Evolutionary conservation across 2,888 invertebrate genomes (phyloP), one percentile per base, ranked within the genome.

Genomic region (Mycogona germanica): DNA sequence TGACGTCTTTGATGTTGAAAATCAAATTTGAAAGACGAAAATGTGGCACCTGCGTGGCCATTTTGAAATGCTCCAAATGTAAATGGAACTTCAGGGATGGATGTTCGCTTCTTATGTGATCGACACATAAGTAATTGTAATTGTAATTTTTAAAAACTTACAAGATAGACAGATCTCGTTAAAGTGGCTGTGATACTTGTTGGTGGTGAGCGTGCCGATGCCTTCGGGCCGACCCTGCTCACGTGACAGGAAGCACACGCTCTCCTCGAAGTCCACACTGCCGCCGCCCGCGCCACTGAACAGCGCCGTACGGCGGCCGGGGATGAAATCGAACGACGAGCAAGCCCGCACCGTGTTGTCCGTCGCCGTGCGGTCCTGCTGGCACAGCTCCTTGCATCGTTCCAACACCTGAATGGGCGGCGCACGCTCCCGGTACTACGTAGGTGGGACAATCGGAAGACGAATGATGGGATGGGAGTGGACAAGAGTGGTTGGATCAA

Each of bases 161-260:
- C 89, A 88, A 40, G 85, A 81, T 51, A 89, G 75, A 68, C 89
- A 89, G 56, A 89, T 82, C 76, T 89, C 89, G 52, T 85, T 86
- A 67, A 88, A 89, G 67, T 89, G 88, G 3, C 88, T 86, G 64
- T 87, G 87, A 62, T 88, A 88, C 1, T 87, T 87, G 7, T 87
- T 86, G 55, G 86, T 76, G 78, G 88, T 86, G n/a, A 89, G 75
- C 59, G 82, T 84, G 32, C 88, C 89, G 44, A 87, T 84, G 38
- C 89, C 89, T 71, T 91, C 89, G 0, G 89, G 88, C 50, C 82
- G 80, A 0, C 87, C 84, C 63, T 87, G 86, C 67, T 89, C 88
- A 32, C 85, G 75, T 0, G 87, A 87, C 59, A 91, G 70, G 67
- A 86, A 88, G 66, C 89, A 89, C 17, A 84, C 83, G 12, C 87